phyloP scores from a whole-genome alignment of 2,113 vertebrate species.

The Aphyosemion australe region DNA sequence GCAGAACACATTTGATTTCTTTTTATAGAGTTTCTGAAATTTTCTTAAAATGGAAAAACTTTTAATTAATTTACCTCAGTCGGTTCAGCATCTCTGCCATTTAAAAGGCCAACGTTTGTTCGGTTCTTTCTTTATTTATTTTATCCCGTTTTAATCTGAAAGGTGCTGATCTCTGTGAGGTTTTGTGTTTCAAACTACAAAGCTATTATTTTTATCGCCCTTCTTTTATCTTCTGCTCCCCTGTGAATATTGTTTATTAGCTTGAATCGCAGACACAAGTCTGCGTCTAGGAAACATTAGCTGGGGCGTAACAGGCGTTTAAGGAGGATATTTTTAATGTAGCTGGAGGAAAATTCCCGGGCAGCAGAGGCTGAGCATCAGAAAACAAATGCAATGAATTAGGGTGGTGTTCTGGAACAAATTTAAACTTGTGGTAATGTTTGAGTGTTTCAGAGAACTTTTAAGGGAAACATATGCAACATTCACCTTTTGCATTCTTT shows the following conservation, averaged over 20 bases:
- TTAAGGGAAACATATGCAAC: too few relatives aligned
- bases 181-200: background rate
- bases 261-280: conserved; percentile 1
- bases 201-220: conserved; percentile 13
- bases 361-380: background rate
- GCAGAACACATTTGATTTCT: background rate
- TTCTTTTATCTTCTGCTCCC: background rate
- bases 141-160: background rate
- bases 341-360: background rate
- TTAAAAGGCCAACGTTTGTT: background rate
- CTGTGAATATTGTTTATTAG: background rate
- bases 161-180: background rate
- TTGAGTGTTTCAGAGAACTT: background rate
- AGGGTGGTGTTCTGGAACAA: background rate
- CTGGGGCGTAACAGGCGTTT: background rate
- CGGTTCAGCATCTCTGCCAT: background rate
- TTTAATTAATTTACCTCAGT: background rate
- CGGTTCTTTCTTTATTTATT: rapidly evolving
- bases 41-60: background rate
- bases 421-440: background rate
- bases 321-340: background rate
- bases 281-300: background rate
- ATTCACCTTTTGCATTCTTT: too few relatives aligned
- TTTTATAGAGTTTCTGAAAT: background rate
- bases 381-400: background rate